Evolutionary conservation across 2,797 vertebrate species (phyloP), one percentile per base, ranked within the genome.

Genomic region (Danionella dracula): DNA sequence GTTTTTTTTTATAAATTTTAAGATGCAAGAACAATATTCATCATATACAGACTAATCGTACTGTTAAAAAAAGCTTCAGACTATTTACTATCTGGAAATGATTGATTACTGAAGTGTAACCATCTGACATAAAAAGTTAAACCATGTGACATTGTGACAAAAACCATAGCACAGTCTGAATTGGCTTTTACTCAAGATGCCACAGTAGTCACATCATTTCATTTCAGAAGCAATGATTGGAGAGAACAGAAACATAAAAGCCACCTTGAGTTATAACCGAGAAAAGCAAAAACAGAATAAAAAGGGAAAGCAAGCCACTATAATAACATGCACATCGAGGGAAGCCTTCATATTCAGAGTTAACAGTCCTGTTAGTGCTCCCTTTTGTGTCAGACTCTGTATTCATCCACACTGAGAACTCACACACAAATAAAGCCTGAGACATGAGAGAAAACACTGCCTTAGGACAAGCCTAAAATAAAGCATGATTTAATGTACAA

Each of bases 401-500:
- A 21, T 12, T 32, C 1, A 0, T 38, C 11, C 31, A 13, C 48
- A 42, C 4, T 8, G 27, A 58, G 27, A 32, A 23, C 13, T 59
- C 44, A 62, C 20, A 23, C 45, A 56, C 31, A 56, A 66, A 66
- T 15, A 56, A 20, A 32, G 15, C 19, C 53, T 23, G 29, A 53
- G 62, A 55, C 23, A 53, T 16, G 11, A 44, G 20, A 44, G 57
- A 32, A 37, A 65, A 37, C 12, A 29, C 42, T 31, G 50, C 37
- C 51, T n/a, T 29, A 38, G 60, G 40, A 35, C 51, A 35, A 41
- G 38, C 66, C 11, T 72, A 70, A 76, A 63, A 58, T 62, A 72
- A 69, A 51, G 5, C 5, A 32, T 41, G 23, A 71, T 71, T 71
- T 75, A 31, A 67, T 50, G 8, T 50, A 58, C n/a, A 0, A 21